Base-by-base conservation (phyloP, 2,888 invertebrate genomes). In the Ariolimax columbianus region DNA sequence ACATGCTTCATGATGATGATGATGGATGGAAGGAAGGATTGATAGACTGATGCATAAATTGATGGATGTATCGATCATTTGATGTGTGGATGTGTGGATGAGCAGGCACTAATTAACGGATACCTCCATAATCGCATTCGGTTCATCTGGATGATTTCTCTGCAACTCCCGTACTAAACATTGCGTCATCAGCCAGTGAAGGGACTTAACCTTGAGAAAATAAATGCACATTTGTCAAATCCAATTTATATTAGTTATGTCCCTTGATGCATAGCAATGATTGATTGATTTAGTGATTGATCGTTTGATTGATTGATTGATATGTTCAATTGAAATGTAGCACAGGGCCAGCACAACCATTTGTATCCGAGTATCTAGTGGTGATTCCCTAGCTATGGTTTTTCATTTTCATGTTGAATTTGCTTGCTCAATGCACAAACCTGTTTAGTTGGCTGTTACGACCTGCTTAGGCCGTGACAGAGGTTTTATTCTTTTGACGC, bases 121-220 rank as follows among this genome's bases (percentile, higher is more conserved):
- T 77, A 77, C 77, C 77, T 77, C 77, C 1, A 33, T 55, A 19
- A 77, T 26, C 36, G 33, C 55, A 55, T 55, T 51, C 19, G 77
- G 55, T 0, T 14, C 77, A 38, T 55, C 77, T 26, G 33, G 55
- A 30, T 77, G 77, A 55, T 55, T 77, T 33, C 36, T 51, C 38
- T 77, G 47, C 19, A 77, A n/a, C 26, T 77, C 77, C 19, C 26
- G 55, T 36, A 23, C 1, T 6, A 77, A 43, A 33, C 77, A 77
- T 36, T 77, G 55, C 6, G 55, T 55, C 51, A 77, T 36, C 55
- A 77, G 36, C 77, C 77, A 77, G 36, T 77, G 33, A 30, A 77
- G 59, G 23, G 77, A 77, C 9, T 36, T 51, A 36, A 77, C 77
- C 77, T 77, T 36, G 36, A 19, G 36, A 68, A 33, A 33, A n/a